phyloP scores from a whole-genome alignment of 2,888 invertebrate species.

The Spodoptera littoralis region DNA sequence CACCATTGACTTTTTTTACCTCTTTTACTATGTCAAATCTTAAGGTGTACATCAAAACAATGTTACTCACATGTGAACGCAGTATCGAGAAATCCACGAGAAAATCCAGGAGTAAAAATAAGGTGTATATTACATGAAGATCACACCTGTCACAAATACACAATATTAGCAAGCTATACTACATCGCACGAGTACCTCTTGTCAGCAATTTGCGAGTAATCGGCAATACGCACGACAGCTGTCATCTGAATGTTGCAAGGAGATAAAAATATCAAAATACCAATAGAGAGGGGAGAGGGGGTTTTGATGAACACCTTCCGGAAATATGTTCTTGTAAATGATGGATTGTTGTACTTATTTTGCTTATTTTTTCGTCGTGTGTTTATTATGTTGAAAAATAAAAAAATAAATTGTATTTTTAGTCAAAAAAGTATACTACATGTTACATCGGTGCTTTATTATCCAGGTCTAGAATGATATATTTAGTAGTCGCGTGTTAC shows the following conservation, averaged over 20 bases:
- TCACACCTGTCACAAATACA: constrained; percentile 4
- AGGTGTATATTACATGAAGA: background rate
- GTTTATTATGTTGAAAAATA: too few species aligned
- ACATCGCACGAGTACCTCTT: constrained; percentile 12
- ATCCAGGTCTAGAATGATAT: background rate
- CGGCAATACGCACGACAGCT: constrained; percentile 38
- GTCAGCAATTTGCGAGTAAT: constrained; percentile 38
- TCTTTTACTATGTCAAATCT: background rate
- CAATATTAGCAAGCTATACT: constrained; percentile 10
- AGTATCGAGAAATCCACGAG: too few species aligned
- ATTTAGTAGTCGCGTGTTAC: too few species aligned
- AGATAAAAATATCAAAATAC: constrained; percentile 36
- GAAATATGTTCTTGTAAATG: background rate
- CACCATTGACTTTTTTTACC: background rate
- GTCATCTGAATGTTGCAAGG: constrained; percentile 31
- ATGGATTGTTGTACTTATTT: background rate
- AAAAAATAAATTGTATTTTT: too few species aligned
- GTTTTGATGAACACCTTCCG: constrained; percentile 1
- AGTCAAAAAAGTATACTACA: too few species aligned
- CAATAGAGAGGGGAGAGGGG: constrained; percentile 16
- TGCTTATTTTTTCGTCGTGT: background rate
- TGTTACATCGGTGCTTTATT: too few species aligned
- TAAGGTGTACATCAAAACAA: too few species aligned
- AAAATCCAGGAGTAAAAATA: background rate
- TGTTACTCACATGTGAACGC: too few species aligned